Conservation (phyloP, 2,113 vertebrate genomes). For the Ia io region DNA sequence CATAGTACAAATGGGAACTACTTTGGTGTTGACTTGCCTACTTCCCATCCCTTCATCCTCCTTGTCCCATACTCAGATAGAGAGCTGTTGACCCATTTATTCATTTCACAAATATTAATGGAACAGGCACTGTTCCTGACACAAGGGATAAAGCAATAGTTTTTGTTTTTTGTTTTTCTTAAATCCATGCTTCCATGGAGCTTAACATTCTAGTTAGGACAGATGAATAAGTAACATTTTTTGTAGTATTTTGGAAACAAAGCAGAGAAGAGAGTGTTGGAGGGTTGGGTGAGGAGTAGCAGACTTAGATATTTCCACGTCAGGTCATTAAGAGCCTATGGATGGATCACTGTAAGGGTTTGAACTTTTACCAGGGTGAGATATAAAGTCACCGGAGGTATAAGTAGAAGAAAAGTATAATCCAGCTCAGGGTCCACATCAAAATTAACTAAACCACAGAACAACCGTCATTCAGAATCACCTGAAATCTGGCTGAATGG, state of each 20-base stretch:
- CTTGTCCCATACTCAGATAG: not conserved
- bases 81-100: not conserved
- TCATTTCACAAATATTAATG: not conserved
- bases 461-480: no score
- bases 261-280: not conserved
- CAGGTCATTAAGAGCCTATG: not conserved
- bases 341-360: not conserved
- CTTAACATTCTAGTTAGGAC: not conserved
- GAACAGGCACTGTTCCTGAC: not conserved
- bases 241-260: not conserved
- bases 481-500: no score
- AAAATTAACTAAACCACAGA: no score
- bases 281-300: not conserved
- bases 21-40: not conserved
- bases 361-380: not conserved
- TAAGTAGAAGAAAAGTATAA: not conserved
- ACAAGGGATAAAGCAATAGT: not conserved
- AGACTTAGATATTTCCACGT: not conserved
- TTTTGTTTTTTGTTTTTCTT: not conserved
- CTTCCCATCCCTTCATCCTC: not conserved
- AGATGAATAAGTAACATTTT: not conserved
- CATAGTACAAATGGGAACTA: not conserved
- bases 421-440: not conserved
- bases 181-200: not conserved
- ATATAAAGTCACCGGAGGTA: not conserved